Conservation (phyloP, 2,888 invertebrate genomes). For the Heliconius charithonia region DNA sequence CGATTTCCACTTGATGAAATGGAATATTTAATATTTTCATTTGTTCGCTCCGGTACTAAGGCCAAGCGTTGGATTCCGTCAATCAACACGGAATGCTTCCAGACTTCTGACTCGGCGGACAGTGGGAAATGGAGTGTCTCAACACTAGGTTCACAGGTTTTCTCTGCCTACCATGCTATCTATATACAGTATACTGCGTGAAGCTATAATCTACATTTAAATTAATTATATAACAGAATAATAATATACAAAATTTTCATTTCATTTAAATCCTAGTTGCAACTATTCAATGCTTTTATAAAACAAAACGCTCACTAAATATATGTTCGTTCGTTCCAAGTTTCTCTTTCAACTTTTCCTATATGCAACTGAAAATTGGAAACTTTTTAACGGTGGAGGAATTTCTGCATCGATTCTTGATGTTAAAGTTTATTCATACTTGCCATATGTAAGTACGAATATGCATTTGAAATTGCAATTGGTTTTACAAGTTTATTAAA, state of each 20-base stretch:
- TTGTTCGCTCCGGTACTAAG: too few relatives aligned
- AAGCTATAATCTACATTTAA: too few relatives aligned
- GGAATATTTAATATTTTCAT: too few relatives aligned
- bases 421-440: slow-evolving; percentile 40
- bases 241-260: not conserved
- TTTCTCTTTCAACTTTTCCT: slow-evolving; percentile 40
- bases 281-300: not conserved
- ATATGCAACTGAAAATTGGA: slow-evolving; percentile 42
- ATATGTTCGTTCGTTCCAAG: slow-evolving; percentile 28
- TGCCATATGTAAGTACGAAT: slow-evolving; percentile 25
- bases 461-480: slow-evolving; percentile 14
- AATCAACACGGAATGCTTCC: too few relatives aligned
- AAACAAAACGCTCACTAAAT: slow-evolving; percentile 40
- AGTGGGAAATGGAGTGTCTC: too few relatives aligned
- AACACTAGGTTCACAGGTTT: too few relatives aligned
- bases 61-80: too few relatives aligned
- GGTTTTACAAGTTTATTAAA: slow-evolving; percentile 16
- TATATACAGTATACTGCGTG: too few relatives aligned
- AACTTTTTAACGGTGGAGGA: slow-evolving; percentile 40
- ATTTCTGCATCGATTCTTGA: slow-evolving; percentile 43
- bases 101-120: too few relatives aligned
- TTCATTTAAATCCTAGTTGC: not conserved
- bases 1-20: too few relatives aligned
- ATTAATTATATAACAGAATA: not conserved
- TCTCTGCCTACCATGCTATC: too few relatives aligned